These are phyloP conservation scores for Heliconius hewitsoni DNA, from an alignment of 1,140 invertebrate genomes.

Conservation along the genomic window DNA sequence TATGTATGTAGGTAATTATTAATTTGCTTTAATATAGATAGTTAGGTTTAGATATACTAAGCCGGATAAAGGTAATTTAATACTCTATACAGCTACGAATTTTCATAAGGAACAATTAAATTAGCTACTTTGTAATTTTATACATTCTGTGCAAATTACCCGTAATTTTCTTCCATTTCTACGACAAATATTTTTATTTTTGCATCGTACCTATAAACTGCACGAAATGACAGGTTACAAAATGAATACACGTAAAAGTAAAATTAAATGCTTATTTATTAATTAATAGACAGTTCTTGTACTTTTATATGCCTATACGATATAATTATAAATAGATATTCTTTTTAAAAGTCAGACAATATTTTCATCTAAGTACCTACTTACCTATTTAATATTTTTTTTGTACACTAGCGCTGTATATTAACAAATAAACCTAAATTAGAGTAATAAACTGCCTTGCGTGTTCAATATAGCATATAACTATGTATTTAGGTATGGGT, in stretches of 20 bases:
- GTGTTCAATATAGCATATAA: neutral
- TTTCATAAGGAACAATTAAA: constrained; percentile 3
- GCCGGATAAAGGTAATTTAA: no score
- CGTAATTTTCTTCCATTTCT: neutral
- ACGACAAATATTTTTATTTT: constrained; percentile 11
- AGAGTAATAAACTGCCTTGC: neutral
- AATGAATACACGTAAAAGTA: neutral
- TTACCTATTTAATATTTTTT: neutral
- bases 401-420: neutral
- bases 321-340: no score
- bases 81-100: neutral
- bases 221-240: neutral
- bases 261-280: neutral
- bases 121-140: constrained; percentile 8
- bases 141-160: neutral
- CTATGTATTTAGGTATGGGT: neutral
- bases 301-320: neutral
- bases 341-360: no score
- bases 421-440: neutral
- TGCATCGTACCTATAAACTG: neutral
- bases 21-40: no score
- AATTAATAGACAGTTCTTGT: neutral
- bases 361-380: neutral
- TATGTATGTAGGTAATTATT: no score
- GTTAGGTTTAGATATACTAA: no score